Conservation (phyloP, 2,797 vertebrate species). For the Pseudochromis fuscus region DNA sequence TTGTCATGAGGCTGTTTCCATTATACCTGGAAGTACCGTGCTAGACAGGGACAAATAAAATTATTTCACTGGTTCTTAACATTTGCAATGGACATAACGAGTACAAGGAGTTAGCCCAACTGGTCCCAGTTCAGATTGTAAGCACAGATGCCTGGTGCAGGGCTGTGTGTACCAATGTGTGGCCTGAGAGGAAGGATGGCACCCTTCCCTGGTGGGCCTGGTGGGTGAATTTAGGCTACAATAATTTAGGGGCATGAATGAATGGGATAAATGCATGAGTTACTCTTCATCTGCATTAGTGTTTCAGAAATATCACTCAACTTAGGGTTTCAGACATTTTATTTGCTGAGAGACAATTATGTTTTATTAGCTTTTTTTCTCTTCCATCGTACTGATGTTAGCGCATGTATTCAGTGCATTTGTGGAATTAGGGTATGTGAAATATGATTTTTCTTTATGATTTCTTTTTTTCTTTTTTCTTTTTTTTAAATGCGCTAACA, state of each 20-base stretch:
- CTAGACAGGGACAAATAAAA: conserved; percentile 60
- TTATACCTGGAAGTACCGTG: conserved; percentile 54
- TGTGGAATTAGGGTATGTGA: conserved; percentile 83
- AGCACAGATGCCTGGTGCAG: conserved; percentile 61
- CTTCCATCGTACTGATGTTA: conserved; percentile 88
- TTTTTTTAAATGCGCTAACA: conserved; percentile 75
- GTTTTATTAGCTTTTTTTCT: conserved; percentile 77
- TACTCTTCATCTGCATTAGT: conserved; percentile 88
- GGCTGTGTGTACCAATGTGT: conserved; percentile 53
- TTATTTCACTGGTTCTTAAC: conserved; percentile 52
- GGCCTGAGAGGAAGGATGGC: conserved; percentile 56
- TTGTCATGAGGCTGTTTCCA: conserved; percentile 63
- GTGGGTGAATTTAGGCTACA: conserved; percentile 77
- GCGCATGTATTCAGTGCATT: conserved; percentile 87
- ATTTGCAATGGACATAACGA: conserved; percentile 56
- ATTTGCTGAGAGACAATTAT: conserved; percentile 91
- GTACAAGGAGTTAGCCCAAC: conserved; percentile 63
- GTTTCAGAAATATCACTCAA: conserved; percentile 87
- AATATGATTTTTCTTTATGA: conserved; percentile 64
- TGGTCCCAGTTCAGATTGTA: conserved; percentile 57
- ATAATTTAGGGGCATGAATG: conserved; percentile 88
- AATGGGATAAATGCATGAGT: conserved; percentile 94
- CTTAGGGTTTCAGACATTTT: conserved; percentile 89
- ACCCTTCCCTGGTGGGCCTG: conserved; percentile 51
- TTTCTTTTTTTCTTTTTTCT: conserved; percentile 33